Evolutionary conservation across 1,140 invertebrate species (phyloP).

Genomic region (Chionoecetes opilio): DNA sequence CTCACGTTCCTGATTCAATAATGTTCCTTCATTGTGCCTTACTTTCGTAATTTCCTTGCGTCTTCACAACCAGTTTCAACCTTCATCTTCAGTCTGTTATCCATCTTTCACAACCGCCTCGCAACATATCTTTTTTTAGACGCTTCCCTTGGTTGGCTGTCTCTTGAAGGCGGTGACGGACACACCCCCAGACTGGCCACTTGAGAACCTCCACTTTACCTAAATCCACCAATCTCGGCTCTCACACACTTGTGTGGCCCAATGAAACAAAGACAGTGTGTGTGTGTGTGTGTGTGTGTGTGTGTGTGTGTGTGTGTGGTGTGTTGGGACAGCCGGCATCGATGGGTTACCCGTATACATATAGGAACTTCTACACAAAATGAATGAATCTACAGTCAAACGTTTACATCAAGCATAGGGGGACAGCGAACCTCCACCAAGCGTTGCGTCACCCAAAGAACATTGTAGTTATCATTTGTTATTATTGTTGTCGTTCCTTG

Average conservation of each 20-base stretch:
- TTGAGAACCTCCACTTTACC: not conserved
- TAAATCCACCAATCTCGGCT: not conserved
- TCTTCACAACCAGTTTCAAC: not conserved
- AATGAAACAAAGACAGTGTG: not conserved
- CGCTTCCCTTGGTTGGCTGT: not conserved
- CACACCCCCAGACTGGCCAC: not conserved
- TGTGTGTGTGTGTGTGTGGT: not conserved
- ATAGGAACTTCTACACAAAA: too few relatives aligned
- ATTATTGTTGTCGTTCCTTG: too few relatives aligned
- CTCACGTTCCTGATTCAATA: not conserved
- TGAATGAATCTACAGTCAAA: too few relatives aligned
- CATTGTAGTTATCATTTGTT: too few relatives aligned
- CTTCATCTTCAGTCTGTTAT: not conserved
- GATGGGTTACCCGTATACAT: too few relatives aligned
- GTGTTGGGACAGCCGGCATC: too few relatives aligned
- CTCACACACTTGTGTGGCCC: not conserved
- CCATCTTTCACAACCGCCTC: not conserved
- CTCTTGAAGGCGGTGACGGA: not conserved
- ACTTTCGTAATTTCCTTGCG: conserved; percentile 6
- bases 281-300: conserved; percentile 27
- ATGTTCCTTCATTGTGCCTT: not conserved
- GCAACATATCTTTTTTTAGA: not conserved
- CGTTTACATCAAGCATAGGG: too few relatives aligned
- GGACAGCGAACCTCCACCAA: too few relatives aligned
- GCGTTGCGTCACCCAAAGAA: too few relatives aligned